Percentiles rank a stretch among this genome's conserved stretches.
Conservation (phyloP, 2,888 invertebrate species). For the Nasonovia ribisnigri region DNA sequence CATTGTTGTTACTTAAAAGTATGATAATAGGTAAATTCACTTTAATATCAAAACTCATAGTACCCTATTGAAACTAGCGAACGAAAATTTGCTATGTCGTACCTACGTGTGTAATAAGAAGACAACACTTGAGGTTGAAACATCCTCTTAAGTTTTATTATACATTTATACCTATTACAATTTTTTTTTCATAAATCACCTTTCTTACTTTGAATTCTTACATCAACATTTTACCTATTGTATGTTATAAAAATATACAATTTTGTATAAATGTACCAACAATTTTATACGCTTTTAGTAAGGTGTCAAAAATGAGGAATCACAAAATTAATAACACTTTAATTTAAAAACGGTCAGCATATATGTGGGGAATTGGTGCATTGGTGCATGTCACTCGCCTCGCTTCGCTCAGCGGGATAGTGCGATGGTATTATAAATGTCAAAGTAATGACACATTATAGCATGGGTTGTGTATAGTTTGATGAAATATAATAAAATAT, state of each 20-base stretch:
- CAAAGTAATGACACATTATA: not conserved
- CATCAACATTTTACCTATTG: not conserved
- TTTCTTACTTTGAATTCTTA: not conserved
- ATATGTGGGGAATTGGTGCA: not conserved
- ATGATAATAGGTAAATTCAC: too few relatives aligned
- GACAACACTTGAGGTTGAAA: too few relatives aligned
- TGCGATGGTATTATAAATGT: not conserved
- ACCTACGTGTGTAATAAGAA: too few relatives aligned
- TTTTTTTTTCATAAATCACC: not conserved
- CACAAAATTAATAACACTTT: not conserved
- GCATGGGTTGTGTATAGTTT: not conserved
- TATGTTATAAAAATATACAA: too few relatives aligned
- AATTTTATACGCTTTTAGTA: not conserved
- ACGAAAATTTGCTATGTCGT: too few relatives aligned
- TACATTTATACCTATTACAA: not conserved
- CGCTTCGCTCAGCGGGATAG: not conserved
- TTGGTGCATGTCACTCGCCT: not conserved
- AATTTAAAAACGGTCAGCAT: not conserved
- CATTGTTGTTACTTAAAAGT: too few relatives aligned
- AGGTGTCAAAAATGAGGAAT: not conserved
- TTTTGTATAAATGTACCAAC: not conserved
- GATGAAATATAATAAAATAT: not conserved
- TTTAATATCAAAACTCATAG: too few relatives aligned
- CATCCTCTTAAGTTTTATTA: too few relatives aligned
- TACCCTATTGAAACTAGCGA: too few relatives aligned